These are phyloP conservation scores for Himalopsyche anomala DNA, from an alignment of 2,888 invertebrate species.

Conservation along the genomic window DNA sequence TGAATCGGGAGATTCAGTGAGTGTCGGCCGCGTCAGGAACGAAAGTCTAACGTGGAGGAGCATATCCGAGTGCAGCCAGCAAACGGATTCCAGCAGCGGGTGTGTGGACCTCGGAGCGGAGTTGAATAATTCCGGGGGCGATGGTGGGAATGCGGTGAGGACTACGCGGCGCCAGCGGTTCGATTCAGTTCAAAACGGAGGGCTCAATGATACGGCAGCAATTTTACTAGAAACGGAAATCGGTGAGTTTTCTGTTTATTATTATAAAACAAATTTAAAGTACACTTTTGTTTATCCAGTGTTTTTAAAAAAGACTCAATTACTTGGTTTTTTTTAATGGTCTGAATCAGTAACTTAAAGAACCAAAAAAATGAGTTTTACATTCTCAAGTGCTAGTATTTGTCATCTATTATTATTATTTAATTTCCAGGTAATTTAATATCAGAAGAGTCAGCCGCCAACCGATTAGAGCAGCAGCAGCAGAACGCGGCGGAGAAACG, in stretches of 20 bases:
- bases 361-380: no score
- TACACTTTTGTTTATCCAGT: no score
- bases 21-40: slow-evolving; percentile 68
- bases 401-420: no score
- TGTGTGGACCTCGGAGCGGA: slow-evolving; percentile 62
- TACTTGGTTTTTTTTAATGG: no score
- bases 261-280: no score
- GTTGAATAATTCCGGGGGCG: slow-evolving; percentile 70
- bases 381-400: no score
- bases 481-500: slow-evolving; percentile 69
- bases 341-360: no score
- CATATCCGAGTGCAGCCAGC: slow-evolving; percentile 75
- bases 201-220: slow-evolving; percentile 69
- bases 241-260: slow-evolving; percentile 67
- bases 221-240: slow-evolving; percentile 74
- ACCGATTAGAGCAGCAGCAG: slow-evolving; percentile 72
- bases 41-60: slow-evolving; percentile 76
- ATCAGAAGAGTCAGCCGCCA: slow-evolving; percentile 60
- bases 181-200: slow-evolving; percentile 68
- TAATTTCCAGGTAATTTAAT: slow-evolving; percentile 59
- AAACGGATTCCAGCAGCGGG: slow-evolving; percentile 66
- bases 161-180: slow-evolving; percentile 64
- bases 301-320: no score
- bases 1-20: slow-evolving; percentile 51
- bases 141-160: slow-evolving; percentile 53